Conservation (phyloP, 2,113 vertebrate genomes). For the Percopsis transmontana region DNA sequence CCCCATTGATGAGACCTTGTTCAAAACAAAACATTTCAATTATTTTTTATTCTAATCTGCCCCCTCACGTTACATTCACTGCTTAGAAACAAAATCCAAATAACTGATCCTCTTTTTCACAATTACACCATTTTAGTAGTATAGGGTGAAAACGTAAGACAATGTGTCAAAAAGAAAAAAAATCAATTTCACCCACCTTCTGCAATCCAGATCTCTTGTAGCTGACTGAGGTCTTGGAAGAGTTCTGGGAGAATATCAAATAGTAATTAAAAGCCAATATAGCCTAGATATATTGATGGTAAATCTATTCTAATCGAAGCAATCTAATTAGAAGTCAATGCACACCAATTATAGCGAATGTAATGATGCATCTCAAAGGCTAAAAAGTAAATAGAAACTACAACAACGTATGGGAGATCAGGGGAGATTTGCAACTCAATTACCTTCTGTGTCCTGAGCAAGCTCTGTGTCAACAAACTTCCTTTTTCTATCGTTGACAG, state of each 20-base stretch:
- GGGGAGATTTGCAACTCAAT: rapidly evolving
- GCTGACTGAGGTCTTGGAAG: conserved; percentile 97
- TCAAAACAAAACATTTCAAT: too few species aligned
- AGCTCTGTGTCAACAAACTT: conserved; percentile 93
- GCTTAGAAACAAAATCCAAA: too few species aligned
- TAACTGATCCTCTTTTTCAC: too few species aligned
- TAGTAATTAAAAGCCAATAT: background rate
- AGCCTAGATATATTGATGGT: background rate
- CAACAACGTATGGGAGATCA: background rate
- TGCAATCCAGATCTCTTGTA: conserved; percentile 98
- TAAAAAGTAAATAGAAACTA: background rate
- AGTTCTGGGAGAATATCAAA: conserved; percentile 80
- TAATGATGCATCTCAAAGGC: background rate
- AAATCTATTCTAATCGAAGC: background rate
- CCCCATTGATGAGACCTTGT: too few species aligned
- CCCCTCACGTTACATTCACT: too few species aligned
- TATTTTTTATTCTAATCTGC: too few species aligned
- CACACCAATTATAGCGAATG: background rate
- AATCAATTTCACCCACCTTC: conserved; percentile 78
- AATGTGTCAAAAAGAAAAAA: background rate
- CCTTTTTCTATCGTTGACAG: conserved; percentile 86
- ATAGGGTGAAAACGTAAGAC: too few species aligned
- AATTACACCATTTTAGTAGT: too few species aligned
- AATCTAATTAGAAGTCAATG: background rate
- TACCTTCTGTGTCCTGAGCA: conserved; percentile 97